Evolutionary conservation across 2,797 vertebrate genomes (phyloP), one percentile per base, ranked within the genome.

Genomic region (Anas acuta): DNA sequence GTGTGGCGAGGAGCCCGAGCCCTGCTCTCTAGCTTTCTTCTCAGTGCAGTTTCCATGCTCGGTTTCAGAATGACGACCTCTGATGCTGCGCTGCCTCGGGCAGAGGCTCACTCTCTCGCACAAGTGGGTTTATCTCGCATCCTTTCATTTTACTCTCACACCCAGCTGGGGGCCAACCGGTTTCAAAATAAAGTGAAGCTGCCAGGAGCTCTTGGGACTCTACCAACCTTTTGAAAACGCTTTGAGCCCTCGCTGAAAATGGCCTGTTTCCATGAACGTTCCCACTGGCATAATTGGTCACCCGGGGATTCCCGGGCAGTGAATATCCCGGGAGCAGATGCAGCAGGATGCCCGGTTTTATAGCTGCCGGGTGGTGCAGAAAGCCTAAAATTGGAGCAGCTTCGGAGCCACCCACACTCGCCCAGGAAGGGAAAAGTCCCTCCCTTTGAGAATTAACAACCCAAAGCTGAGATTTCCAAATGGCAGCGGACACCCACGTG

Each of bases 41-140:
- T 18, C 67, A 2, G 49, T 39, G 61, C 93, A 96, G 89, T 97
- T 97, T 96, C 95, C 96, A 97, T 89, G 93, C 76, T 87, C 9
- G 54, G 96, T 97, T 97, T 97, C 96, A 96, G 93, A 97, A 97
- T 96, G 96, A 97, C 96, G 7, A 45, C 88, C 74, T 28, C 69
- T 28, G 86, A 22, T 33, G 65, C 83, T 26, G 88, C 37, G 53
- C 79, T 72, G 72, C 75, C 85, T 45, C 54, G 41, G 78, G 82
- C 89, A 69, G 51, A 56, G 0, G 43, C 67, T 79, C 72, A 2
- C 77, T 78, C 72, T 56, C 89, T 53, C 39, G 60, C 82, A 1
- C 72, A 16, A 20, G 39, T 45, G n/a, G 22, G 53, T 87, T 87
- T 43, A 49, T 78, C 92, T 71, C 60, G 70, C 93, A 75, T 93